A percentile compares a stretch with the other conserved stretches of the same genome.
These are phyloP conservation scores for Machimus atricapillus DNA, from an alignment of 2,888 invertebrate genomes.

Conservation along the genomic window DNA sequence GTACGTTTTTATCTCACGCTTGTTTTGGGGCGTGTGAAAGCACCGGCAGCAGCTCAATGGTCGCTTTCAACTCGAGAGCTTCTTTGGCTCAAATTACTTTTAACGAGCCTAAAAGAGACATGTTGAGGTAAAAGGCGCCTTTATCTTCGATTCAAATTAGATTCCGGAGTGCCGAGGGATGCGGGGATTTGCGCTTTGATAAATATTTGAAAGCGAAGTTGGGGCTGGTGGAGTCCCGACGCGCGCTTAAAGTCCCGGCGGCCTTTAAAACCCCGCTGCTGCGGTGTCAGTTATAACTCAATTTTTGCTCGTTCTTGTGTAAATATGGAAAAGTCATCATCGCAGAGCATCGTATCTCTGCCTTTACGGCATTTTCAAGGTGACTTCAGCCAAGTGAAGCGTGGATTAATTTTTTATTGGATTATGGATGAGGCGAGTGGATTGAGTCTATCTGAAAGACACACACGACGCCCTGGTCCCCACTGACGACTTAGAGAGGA, in stretches of 20 bases:
- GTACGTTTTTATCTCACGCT: constrained; percentile 19
- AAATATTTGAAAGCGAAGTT: constrained; percentile 8
- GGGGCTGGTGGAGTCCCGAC: not conserved
- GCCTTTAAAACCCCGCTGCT: not conserved
- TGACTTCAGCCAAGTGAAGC: constrained; percentile 47
- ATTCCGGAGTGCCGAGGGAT: not conserved
- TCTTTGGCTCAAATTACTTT: constrained; percentile 36
- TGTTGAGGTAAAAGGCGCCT: not conserved
- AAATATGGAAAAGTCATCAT: constrained; percentile 47
- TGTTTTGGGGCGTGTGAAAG: not conserved
- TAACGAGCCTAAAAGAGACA: constrained; percentile 24
- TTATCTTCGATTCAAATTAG: constrained; percentile 27
- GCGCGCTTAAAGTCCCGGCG: not conserved
- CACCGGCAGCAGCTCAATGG: not conserved
- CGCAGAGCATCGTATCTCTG: constrained; percentile 14
- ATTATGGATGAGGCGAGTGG: constrained; percentile 39
- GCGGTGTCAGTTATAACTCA: constrained; percentile 45
- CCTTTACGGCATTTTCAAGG: constrained; percentile 46
- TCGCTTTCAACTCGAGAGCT: constrained; percentile 24
- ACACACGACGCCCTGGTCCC: not conserved
- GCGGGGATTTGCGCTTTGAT: not conserved
- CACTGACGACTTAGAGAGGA: not conserved
- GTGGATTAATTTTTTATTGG: constrained; percentile 47
- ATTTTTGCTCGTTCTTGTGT: constrained; percentile 42
- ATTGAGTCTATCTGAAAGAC: not conserved